Conservation (phyloP, 2,797 vertebrate genomes). For the Todus mexicanus region DNA sequence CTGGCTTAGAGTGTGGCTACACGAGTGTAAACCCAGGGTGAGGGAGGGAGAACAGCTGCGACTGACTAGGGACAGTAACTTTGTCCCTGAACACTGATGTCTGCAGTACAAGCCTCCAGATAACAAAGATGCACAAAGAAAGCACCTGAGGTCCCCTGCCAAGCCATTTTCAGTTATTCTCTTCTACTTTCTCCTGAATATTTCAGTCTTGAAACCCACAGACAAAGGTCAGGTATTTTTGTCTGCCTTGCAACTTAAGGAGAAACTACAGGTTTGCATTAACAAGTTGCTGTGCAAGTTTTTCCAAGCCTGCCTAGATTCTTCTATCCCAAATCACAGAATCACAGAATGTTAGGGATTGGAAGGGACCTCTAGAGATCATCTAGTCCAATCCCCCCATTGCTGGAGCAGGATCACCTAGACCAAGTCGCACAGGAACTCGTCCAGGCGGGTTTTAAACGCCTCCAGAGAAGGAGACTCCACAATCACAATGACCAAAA, state of each 20-base stretch:
- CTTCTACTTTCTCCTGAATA: not conserved
- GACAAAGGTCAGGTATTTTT: not conserved
- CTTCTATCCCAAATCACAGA: not conserved
- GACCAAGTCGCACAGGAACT: no score
- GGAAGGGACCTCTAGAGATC: no score
- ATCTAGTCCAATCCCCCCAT: no score
- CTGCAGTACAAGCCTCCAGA: not conserved
- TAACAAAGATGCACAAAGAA: not conserved
- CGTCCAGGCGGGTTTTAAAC: no score
- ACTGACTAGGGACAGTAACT: not conserved
- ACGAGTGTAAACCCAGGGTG: rapidly evolving
- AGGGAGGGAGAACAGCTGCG: not conserved
- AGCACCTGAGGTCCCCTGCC: not conserved
- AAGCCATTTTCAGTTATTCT: not conserved
- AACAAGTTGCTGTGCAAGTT: not conserved
- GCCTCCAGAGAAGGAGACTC: no score
- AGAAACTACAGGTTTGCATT: not conserved
- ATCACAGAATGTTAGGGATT: no score
- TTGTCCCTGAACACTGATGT: not conserved
- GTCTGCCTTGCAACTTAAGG: not conserved
- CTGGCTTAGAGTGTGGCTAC: not conserved
- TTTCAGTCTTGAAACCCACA: not conserved
- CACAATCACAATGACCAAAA: not conserved
- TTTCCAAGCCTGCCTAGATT: not conserved
- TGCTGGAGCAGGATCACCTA: no score